A percentile compares a stretch with the other conserved stretches of the same genome.
Conservation (phyloP, 2,888 invertebrate species). For the Drosophila niveifrons region DNA sequence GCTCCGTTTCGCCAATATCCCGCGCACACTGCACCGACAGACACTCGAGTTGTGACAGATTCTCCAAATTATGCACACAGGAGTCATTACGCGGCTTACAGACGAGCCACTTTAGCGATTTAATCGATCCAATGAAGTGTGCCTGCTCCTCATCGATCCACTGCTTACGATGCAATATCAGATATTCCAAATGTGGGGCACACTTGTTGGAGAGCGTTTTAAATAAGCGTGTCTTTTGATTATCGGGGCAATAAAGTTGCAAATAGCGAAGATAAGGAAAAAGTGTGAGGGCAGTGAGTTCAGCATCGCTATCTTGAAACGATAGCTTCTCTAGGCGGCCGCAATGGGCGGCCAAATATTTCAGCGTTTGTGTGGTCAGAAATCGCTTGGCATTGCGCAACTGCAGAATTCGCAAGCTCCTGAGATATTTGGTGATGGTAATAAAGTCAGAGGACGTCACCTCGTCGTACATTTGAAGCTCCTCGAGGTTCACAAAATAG, state of each 20-base stretch:
- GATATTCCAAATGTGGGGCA: constrained; percentile 49
- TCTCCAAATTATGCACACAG: constrained; percentile 52
- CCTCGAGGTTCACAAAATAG: constrained; percentile 51
- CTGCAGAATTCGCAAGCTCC: constrained; percentile 53
- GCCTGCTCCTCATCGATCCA: constrained; percentile 70
- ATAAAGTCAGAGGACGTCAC: constrained; percentile 59
- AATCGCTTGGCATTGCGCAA: constrained; percentile 64
- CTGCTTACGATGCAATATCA: constrained; percentile 66
- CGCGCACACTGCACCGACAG: constrained; percentile 65
- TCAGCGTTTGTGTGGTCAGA: constrained; percentile 54
- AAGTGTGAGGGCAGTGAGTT: constrained; percentile 52
- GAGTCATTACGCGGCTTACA: constrained; percentile 65
- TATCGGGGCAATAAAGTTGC: constrained; percentile 64
- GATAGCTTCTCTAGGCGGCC: constrained; percentile 54
- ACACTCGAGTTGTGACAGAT: constrained; percentile 56
- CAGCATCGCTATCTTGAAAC: constrained; percentile 69
- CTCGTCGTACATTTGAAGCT: constrained; percentile 61
- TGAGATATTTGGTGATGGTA: constrained; percentile 52
- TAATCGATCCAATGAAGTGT: constrained; percentile 52
- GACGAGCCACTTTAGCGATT: constrained; percentile 57
- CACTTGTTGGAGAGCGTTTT: constrained; percentile 49
- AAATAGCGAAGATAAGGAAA: constrained; percentile 57
- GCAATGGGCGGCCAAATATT: constrained; percentile 54
- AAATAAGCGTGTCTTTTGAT: constrained; percentile 56
- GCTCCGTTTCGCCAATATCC: constrained; percentile 59